Conservation (phyloP, 2,888 invertebrate species). For the Oxycera nigricornis region DNA sequence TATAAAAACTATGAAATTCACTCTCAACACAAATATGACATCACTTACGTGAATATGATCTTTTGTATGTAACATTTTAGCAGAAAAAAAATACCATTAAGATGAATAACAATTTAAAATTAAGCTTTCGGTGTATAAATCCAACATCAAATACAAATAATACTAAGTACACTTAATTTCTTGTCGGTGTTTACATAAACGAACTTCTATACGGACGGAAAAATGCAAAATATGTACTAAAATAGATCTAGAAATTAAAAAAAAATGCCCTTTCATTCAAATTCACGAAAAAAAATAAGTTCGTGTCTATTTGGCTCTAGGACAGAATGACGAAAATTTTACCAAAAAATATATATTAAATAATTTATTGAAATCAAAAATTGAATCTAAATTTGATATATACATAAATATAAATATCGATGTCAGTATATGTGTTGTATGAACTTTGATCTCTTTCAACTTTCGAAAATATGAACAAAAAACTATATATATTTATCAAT, state of each 20-base stretch:
- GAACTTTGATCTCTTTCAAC: slow-evolving; percentile 43
- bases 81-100: slow-evolving; percentile 45
- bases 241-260: slow-evolving; percentile 8
- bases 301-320: slow-evolving; percentile 19
- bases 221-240: slow-evolving; percentile 49
- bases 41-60: slow-evolving; percentile 61
- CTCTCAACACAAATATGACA: slow-evolving; percentile 42
- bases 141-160: slow-evolving; percentile 48
- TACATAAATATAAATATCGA: slow-evolving; percentile 59
- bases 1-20: slow-evolving; percentile 3
- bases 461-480: slow-evolving; percentile 19
- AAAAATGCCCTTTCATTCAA: background rate
- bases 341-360: slow-evolving; percentile 35
- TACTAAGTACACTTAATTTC: slow-evolving; percentile 46
- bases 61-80: slow-evolving; percentile 55
- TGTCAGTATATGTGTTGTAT: slow-evolving; percentile 48
- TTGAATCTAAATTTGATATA: slow-evolving; percentile 57
- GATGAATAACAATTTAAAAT: slow-evolving; percentile 50
- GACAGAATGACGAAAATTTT: slow-evolving; percentile 26
- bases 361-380: slow-evolving; percentile 34
- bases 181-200: slow-evolving; percentile 23
- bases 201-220: slow-evolving; percentile 18
- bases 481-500: slow-evolving; percentile 10
- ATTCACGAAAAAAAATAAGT: background rate
- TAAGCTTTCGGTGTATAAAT: slow-evolving; percentile 62